Percentiles rank a stretch among this genome's conserved stretches.
phyloP scores from a whole-genome alignment of 2,797 vertebrate genomes.

The Helostoma temminkii region DNA sequence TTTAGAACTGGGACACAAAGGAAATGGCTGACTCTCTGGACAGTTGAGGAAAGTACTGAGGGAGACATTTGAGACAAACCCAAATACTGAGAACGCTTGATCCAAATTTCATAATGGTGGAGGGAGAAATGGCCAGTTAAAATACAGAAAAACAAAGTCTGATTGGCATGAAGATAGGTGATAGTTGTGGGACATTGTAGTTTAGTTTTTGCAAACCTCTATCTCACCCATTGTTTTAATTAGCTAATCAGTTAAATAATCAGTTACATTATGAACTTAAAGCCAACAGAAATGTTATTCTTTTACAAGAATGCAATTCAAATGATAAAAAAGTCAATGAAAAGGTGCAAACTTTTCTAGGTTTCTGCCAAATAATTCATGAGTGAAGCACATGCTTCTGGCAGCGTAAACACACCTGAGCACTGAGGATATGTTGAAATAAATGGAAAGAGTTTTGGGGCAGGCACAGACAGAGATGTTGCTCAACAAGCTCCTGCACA shows the following conservation, averaged over 20 bases:
- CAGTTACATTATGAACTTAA: neutral
- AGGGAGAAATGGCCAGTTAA: neutral
- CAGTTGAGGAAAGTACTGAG: no score
- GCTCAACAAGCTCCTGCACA: conserved; percentile 18
- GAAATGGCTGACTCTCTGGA: neutral
- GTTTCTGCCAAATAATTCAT: conserved; percentile 30
- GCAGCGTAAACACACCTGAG: conserved; percentile 28
- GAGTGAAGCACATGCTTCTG: neutral
- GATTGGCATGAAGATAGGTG: conserved; percentile 2
- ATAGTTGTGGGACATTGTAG: conserved; percentile 7
- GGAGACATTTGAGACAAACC: no score
- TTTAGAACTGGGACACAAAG: neutral
- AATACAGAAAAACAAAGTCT: neutral
- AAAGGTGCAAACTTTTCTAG: conserved; percentile 1
- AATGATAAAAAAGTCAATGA: neutral
- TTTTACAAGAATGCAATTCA: neutral
- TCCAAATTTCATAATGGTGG: neutral
- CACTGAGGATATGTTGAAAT: neutral
- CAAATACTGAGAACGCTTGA: neutral
- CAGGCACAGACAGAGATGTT: conserved; percentile 25
- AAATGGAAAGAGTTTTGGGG: neutral
- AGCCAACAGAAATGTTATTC: neutral
- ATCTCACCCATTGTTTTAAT: conserved; percentile 8
- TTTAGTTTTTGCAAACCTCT: conserved; percentile 4
- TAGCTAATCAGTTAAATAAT: conserved; percentile 9